Evolutionary conservation across 2,888 invertebrate genomes (phyloP), one percentile per base, ranked within the genome.

Genomic region (Sicus ferrugineus): DNA sequence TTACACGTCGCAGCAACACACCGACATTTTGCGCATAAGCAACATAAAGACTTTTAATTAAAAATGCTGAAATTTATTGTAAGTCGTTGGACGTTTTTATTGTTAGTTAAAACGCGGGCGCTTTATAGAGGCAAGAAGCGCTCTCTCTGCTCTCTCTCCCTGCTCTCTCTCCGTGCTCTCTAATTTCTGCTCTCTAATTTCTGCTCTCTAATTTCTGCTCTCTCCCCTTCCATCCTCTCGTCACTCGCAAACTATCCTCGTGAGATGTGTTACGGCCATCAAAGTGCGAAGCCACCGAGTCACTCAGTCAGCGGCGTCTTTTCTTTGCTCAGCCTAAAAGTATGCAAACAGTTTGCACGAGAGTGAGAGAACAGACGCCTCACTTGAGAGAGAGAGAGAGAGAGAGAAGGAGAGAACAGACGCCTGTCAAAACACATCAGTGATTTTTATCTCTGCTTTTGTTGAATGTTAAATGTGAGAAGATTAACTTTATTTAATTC

Each of bases 241-340:
- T 34, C 14, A 7, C 1, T 16, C 14, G 42, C 42, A n/a, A 42
- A 14, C n/a, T 16, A 4, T 42, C 42, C 9, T 7, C 19, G 50
- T n/a, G 21, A 19, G n/a, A 50, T 9, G 21, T n/a, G 50, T 21
- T 21, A 3, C 21, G 23, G 50, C 46, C 50, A 50, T 50, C 21
- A 50, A 50, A 23, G 14, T n/a, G n/a, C n/a, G n/a, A n/a, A n/a
- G n/a, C n/a, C n/a, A n/a, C n/a, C n/a, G n/a, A n/a, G n/a, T n/a
- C n/a, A n/a, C n/a, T n/a, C n/a, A n/a, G n/a, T n/a, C n/a, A n/a
- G n/a, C n/a, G n/a, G n/a, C n/a, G n/a, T n/a, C n/a, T n/a, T n/a
- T n/a, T n/a, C n/a, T n/a, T n/a, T n/a, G n/a, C n/a, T n/a, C n/a
- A 46, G 63, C 48, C 63, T 63, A 50, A 50, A 63, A 63, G 63